Evolutionary conservation across 2,113 vertebrate genomes (phyloP).

Genomic region (Oryzias woworae): DNA sequence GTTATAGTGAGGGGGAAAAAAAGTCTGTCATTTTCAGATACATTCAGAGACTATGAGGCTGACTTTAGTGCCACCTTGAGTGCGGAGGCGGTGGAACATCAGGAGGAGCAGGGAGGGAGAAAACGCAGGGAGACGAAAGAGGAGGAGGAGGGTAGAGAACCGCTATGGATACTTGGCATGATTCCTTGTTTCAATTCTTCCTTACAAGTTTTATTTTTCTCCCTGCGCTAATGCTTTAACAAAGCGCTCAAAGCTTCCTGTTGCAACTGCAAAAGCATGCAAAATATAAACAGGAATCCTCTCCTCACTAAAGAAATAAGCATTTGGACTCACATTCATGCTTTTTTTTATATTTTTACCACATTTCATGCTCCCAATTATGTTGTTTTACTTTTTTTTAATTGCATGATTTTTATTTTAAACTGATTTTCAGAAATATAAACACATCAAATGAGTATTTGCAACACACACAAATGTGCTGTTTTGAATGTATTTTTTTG

Average conservation of each 20-base stretch:
- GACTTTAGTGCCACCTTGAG: slow-evolving; percentile 67
- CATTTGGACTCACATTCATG: slow-evolving; percentile 2
- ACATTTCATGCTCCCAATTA: not conserved
- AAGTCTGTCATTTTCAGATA: slow-evolving; percentile 65
- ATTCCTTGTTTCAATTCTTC: slow-evolving; percentile 24
- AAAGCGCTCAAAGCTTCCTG: too few relatives aligned
- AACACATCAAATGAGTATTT: slow-evolving; percentile 4
- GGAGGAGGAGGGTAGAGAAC: slow-evolving; percentile 71
- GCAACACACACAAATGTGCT: too few relatives aligned
- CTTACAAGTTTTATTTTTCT: not conserved
- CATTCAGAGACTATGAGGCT: slow-evolving; percentile 73
- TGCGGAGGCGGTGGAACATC: slow-evolving; percentile 58
- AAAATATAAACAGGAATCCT: slow-evolving; percentile 18
- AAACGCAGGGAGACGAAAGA: slow-evolving; percentile 41
- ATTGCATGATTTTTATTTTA: not conserved
- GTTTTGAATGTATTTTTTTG: slow-evolving; percentile 20
- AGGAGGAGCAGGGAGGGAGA: slow-evolving; percentile 55
- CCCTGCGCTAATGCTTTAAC: not conserved
- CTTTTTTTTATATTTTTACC: not conserved
- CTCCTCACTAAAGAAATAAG: slow-evolving; percentile 20
- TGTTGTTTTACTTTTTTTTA: not conserved
- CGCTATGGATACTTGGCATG: slow-evolving; percentile 64
- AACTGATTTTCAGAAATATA: not conserved
- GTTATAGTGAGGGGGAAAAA: slow-evolving; percentile 23
- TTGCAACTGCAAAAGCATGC: slow-evolving; percentile 36